Conservation (phyloP, 2,113 vertebrate species). For the Pollimyrus isidori region DNA sequence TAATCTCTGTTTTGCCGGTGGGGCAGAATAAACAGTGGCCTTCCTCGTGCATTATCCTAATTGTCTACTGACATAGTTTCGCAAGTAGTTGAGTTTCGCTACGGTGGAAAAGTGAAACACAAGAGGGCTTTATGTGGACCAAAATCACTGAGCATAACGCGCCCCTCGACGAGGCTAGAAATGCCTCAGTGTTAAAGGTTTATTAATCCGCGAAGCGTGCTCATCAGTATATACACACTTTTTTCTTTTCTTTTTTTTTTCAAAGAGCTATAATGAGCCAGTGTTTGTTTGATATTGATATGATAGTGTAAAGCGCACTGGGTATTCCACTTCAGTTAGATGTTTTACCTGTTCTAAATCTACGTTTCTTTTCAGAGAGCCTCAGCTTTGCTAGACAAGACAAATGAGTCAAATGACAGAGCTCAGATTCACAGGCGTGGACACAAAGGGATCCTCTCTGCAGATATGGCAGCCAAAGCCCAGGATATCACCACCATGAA, state of each 20-base stretch:
- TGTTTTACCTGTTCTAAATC: not conserved
- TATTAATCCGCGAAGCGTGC: not conserved
- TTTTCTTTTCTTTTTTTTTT: not conserved
- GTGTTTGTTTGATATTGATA: not conserved
- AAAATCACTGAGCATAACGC: not conserved
- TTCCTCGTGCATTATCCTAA: not conserved
- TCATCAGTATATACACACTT: not conserved
- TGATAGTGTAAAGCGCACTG: not conserved
- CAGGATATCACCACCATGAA: slow-evolving; percentile 40
- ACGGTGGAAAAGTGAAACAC: not conserved
- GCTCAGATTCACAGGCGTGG: slow-evolving; percentile 33
- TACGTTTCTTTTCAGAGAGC: slow-evolving; percentile 36
- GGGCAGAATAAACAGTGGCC: not conserved
- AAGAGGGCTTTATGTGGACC: not conserved
- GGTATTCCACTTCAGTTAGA: not conserved
- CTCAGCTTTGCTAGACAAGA: slow-evolving; percentile 24
- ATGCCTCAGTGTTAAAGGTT: not conserved
- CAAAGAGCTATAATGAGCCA: not conserved
- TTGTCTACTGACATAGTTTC: not conserved
- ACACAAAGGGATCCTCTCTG: slow-evolving; percentile 43
- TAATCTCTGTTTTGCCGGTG: not conserved
- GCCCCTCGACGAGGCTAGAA: not conserved
- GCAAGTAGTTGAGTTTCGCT: not conserved
- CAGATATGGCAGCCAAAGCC: slow-evolving; percentile 38
- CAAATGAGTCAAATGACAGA: slow-evolving; percentile 6